Evolutionary conservation across 1,140 invertebrate species (phyloP).

Genomic region (Drosophila punjabiensis): DNA sequence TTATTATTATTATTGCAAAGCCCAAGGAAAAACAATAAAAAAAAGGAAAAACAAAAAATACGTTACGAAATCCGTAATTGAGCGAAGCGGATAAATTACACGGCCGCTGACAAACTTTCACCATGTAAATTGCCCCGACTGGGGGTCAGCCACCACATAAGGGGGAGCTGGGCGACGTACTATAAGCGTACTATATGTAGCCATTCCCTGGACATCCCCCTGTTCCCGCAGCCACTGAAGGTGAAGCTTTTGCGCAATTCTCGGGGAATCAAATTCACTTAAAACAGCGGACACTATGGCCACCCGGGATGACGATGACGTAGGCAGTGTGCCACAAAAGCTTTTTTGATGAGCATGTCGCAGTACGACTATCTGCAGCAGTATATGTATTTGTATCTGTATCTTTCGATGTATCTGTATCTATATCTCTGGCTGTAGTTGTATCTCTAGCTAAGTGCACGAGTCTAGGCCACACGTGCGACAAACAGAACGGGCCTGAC

Average conservation of each 20-base stretch:
- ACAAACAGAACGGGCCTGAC: conserved; percentile 29
- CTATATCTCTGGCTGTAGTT: not conserved
- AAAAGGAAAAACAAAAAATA: conserved; percentile 17
- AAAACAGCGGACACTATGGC: conserved; percentile 29
- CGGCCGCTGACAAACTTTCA: conserved; percentile 64
- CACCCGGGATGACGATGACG: conserved; percentile 47
- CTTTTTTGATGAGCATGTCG: conserved; percentile 25
- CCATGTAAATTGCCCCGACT: conserved; percentile 60
- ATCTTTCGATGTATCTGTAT: not conserved
- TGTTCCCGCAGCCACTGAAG: conserved; percentile 26
- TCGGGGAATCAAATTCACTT: conserved; percentile 72
- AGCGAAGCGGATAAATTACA: conserved; percentile 71
- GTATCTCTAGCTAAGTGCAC: conserved; percentile 18
- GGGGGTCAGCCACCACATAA: conserved; percentile 52
- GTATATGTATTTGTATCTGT: conserved; percentile 5
- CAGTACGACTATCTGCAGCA: conserved; percentile 6
- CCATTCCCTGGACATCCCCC: conserved; percentile 13
- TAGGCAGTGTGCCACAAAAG: conserved; percentile 23
- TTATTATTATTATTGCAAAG: conserved; percentile 1
- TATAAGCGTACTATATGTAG: not conserved
- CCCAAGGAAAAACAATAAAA: conserved; percentile 21
- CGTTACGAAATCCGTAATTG: conserved; percentile 67
- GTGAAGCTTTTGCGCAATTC: conserved; percentile 68
- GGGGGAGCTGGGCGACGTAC: conserved; percentile 20
- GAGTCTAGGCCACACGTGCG: conserved; percentile 48